These are phyloP conservation scores for Nebria brevicollis DNA, from an alignment of 2,888 invertebrate genomes.

Conservation along the genomic window DNA sequence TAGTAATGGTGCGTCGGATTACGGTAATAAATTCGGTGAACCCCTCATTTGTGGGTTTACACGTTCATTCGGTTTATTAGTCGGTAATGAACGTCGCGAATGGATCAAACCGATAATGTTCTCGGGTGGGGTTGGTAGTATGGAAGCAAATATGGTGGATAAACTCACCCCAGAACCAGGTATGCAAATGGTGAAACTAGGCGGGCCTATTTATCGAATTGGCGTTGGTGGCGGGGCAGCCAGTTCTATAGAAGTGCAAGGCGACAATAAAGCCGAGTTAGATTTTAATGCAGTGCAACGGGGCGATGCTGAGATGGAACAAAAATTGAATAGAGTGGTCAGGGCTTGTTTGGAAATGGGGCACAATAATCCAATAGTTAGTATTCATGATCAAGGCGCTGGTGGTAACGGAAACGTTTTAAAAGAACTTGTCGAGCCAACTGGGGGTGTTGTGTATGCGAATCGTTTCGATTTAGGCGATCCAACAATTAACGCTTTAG, in stretches of 20 bases:
- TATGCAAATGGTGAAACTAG: conserved; percentile 93
- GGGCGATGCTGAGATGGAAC: conserved; percentile 99
- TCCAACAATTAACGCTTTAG: conserved; percentile 90
- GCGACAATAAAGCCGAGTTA: conserved; percentile 83
- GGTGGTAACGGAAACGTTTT: conserved; percentile 98
- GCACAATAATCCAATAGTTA: conserved; percentile 84
- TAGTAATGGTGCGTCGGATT: conserved; percentile 97
- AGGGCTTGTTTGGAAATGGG: conserved; percentile 89
- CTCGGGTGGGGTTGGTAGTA: conserved; percentile 93
- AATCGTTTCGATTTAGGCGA: conserved; percentile 91
- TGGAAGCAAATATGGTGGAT: conserved; percentile 83
- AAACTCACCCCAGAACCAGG: conserved; percentile 83
- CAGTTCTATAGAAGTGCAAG: conserved; percentile 94
- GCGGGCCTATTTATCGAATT: conserved; percentile 97
- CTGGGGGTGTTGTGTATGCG: conserved; percentile 90
- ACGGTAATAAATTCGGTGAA: conserved; percentile 99
- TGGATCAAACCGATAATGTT: conserved; percentile 99
- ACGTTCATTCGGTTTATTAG: conserved; percentile 83
- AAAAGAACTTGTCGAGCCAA: conserved; percentile 95
- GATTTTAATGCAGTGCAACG: conserved; percentile 98
- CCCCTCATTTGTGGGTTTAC: conserved; percentile 93
- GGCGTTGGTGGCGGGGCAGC: conserved; percentile 99
- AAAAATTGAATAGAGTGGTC: conserved; percentile 93
- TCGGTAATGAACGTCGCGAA: conserved; percentile 72
- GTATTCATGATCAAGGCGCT: conserved; percentile 99